Percentiles rank a stretch among this genome's conserved stretches.
Evolutionary conservation across 2,888 invertebrate species (phyloP).

Genomic region (Sclerodermus sp.): DNA sequence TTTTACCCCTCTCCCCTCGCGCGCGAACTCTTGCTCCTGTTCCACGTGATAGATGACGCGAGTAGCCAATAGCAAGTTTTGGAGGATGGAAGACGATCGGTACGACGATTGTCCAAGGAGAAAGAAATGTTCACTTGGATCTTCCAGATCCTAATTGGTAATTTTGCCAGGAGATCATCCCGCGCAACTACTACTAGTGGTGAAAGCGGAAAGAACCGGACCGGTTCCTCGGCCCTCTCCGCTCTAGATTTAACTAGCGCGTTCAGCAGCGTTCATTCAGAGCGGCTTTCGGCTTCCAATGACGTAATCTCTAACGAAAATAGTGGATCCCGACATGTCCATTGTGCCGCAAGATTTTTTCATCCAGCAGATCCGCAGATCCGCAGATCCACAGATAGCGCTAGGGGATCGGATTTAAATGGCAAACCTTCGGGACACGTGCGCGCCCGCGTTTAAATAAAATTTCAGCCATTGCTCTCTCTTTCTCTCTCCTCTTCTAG

Average conservation of each 20-base stretch:
- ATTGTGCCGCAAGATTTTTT: slow-evolving; percentile 30
- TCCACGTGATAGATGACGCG: neutral
- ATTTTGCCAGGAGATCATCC: too few relatives aligned
- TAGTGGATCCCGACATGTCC: slow-evolving; percentile 22
- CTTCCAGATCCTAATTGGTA: too few relatives aligned
- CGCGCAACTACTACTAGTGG: too few relatives aligned
- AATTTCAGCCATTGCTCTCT: neutral
- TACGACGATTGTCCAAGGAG: too few relatives aligned
- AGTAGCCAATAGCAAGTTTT: too few relatives aligned
- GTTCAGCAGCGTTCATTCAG: neutral
- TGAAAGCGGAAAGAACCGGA: too few relatives aligned
- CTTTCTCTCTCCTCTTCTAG: neutral
- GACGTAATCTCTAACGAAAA: slow-evolving; percentile 37
- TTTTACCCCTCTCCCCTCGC: neutral
- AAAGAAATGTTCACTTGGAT: too few relatives aligned
- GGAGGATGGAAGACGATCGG: too few relatives aligned
- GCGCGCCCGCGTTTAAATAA: slow-evolving; percentile 13
- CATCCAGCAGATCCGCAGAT: slow-evolving; percentile 23
- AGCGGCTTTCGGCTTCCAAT: slow-evolving; percentile 9
- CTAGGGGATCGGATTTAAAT: slow-evolving; percentile 31
- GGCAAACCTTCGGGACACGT: slow-evolving; percentile 22
- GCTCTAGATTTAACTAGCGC: too few relatives aligned
- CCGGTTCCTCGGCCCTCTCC: too few relatives aligned
- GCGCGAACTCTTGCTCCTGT: neutral
- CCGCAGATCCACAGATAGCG: slow-evolving; percentile 22